A percentile compares a stretch with the other conserved stretches of the same genome.
Conservation (phyloP, 1,140 invertebrate species). For the Harlomillsia oculata region DNA sequence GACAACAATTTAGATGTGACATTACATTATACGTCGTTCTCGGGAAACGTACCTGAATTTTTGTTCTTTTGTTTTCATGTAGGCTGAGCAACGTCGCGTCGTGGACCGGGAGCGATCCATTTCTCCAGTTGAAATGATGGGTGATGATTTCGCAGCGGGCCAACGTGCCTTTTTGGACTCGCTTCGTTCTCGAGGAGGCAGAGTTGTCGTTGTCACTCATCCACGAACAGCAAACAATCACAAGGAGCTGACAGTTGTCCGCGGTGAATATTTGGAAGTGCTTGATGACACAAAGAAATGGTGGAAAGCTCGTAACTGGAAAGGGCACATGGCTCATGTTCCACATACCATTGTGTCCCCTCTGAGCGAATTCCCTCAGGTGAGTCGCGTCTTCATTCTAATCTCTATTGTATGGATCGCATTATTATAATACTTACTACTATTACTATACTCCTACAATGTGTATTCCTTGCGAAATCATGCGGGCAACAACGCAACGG, state of each 20-base stretch:
- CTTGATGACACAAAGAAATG: conserved; percentile 92
- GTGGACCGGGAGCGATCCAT: conserved; percentile 23
- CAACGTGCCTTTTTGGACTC: conserved; percentile 59
- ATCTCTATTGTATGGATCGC: too few relatives aligned
- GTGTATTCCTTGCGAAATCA: not conserved
- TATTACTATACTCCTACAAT: too few relatives aligned
- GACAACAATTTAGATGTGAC: too few relatives aligned
- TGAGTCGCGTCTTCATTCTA: too few relatives aligned
- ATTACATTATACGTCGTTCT: not conserved
- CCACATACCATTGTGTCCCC: conserved; percentile 90
- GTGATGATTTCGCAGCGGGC: conserved; percentile 43
- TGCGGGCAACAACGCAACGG: too few relatives aligned
- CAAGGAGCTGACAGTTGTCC: conserved; percentile 89
- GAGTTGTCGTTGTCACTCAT: conserved; percentile 86
- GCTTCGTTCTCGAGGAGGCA: conserved; percentile 59
- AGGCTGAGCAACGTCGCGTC: conserved; percentile 46
- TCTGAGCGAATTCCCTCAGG: conserved; percentile 12
- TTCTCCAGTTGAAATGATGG: conserved; percentile 33
- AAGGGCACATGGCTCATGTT: conserved; percentile 82
- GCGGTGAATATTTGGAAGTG: conserved; percentile 92
- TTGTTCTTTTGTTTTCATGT: conserved; percentile 8
- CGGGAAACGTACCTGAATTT: not conserved
- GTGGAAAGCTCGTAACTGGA: conserved; percentile 92
- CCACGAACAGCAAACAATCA: conserved; percentile 94
- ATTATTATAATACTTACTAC: too few relatives aligned